Percentiles rank a stretch among this genome's conserved stretches.
These are phyloP conservation scores for Proisotoma minuta DNA, from an alignment of 2,888 invertebrate species.

Conservation along the genomic window DNA sequence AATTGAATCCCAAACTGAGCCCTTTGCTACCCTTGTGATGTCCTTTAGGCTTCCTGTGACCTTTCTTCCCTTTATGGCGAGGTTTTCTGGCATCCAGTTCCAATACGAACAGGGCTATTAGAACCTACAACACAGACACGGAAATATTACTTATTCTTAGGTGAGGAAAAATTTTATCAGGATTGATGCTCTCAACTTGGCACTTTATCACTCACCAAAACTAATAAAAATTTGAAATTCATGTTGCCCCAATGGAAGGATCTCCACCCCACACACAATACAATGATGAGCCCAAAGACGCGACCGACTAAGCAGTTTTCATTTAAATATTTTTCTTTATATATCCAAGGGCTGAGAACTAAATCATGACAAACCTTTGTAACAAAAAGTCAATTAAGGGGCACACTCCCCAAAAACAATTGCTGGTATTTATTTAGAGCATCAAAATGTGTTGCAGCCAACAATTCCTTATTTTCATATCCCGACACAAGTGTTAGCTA, in stretches of 20 bases:
- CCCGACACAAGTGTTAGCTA: too few relatives aligned
- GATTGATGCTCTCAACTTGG: too few relatives aligned
- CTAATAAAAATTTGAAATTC: conserved; percentile 9
- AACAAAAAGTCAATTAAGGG: too few relatives aligned
- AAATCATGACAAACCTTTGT: too few relatives aligned
- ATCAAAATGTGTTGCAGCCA: too few relatives aligned
- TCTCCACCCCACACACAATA: not conserved
- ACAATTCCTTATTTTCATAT: not conserved
- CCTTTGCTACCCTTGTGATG: not conserved
- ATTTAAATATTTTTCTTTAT: not conserved
- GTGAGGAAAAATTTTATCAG: not conserved
- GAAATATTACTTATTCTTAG: not conserved
- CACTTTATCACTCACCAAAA: conserved; percentile 8
- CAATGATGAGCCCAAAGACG: not conserved
- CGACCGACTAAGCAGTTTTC: not conserved
- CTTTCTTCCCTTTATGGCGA: not conserved
- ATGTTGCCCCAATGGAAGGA: not conserved
- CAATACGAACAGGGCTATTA: not conserved
- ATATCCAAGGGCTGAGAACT: too few relatives aligned
- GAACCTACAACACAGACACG: not conserved
- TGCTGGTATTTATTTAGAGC: too few relatives aligned
- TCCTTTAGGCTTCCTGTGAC: not conserved
- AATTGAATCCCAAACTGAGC: conserved; percentile 9
- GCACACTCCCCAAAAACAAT: too few relatives aligned
- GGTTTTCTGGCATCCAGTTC: conserved; percentile 11